Conservation (phyloP, 2,113 vertebrate species). For the Ancistrus triradiatus region DNA sequence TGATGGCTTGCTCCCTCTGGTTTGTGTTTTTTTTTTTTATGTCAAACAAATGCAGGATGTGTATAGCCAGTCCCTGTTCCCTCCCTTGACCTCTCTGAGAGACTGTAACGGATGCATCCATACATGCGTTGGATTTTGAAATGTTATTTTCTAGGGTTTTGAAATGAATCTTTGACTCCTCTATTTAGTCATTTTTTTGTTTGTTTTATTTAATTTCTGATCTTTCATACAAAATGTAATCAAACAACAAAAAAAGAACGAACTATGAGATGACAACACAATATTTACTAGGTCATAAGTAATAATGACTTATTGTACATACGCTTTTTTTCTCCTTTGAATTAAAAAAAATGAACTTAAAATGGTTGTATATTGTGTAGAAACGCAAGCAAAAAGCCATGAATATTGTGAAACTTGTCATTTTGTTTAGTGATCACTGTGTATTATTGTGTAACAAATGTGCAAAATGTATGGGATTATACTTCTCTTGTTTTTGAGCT, state of each 20-base stretch:
- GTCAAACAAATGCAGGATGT: slow-evolving; percentile 39
- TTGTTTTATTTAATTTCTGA: slow-evolving; percentile 57
- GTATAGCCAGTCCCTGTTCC: slow-evolving; percentile 48
- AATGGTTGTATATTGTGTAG: slow-evolving; percentile 91
- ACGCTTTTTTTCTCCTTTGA: slow-evolving; percentile 80
- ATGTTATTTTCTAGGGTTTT: slow-evolving; percentile 53
- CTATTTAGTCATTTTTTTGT: slow-evolving; percentile 45
- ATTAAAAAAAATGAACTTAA: slow-evolving; percentile 74
- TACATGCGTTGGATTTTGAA: slow-evolving; percentile 60
- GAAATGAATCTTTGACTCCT: slow-evolving; percentile 45
- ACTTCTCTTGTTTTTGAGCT: slow-evolving; percentile 52
- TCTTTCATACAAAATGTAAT: slow-evolving; percentile 60
- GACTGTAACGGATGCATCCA: slow-evolving; percentile 57
- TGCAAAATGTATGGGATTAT: slow-evolving; percentile 83
- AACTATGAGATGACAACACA: slow-evolving; percentile 69
- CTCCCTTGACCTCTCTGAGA: slow-evolving; percentile 53
- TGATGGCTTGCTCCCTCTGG: slow-evolving; percentile 35
- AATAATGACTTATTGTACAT: slow-evolving; percentile 85
- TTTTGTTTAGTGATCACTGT: slow-evolving; percentile 93
- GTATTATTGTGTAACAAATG: slow-evolving; percentile 86
- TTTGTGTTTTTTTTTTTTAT: slow-evolving; percentile 29
- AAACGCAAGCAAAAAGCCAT: slow-evolving; percentile 90
- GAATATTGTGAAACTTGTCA: slow-evolving; percentile 95
- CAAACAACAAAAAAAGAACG: slow-evolving; percentile 60
- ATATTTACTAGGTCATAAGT: slow-evolving; percentile 78